Percentiles rank a stretch among this genome's conserved stretches.
phyloP scores from a whole-genome alignment of 1,140 invertebrate species.

The Achatina immaculata region DNA sequence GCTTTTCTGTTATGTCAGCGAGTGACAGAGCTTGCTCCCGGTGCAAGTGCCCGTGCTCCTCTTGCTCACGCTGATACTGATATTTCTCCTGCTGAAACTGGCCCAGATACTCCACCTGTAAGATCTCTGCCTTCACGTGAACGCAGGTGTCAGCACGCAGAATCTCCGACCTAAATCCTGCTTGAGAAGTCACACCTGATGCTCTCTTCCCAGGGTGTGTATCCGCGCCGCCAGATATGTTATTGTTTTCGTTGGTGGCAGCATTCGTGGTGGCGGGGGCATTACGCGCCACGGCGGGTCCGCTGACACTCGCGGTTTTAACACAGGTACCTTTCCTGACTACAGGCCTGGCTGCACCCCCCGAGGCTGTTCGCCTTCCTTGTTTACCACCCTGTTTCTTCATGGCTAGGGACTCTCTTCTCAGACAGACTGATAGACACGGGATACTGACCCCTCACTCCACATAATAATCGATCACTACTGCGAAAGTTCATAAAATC shows the following conservation, averaged over 20 bases:
- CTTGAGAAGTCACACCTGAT: neutral
- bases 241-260: neutral
- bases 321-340: neutral
- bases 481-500: too few relatives aligned
- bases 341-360: neutral
- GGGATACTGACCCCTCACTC: neutral
- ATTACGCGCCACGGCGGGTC: neutral
- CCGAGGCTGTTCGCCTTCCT: neutral
- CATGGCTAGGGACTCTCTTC: neutral
- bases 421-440: neutral
- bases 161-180: neutral
- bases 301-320: neutral
- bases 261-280: neutral
- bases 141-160: neutral
- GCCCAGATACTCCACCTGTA: neutral
- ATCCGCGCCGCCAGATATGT: neutral
- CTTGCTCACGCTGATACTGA: neutral
- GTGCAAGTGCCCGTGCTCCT: neutral
- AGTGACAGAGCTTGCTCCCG: neutral
- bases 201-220: neutral
- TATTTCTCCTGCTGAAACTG: neutral
- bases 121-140: neutral
- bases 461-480: too few relatives aligned
- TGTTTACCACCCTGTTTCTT: neutral
- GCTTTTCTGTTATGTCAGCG: too few relatives aligned